A percentile compares a stretch with the other conserved stretches of the same genome.
Evolutionary conservation across 2,797 vertebrate genomes (phyloP).

Genomic region (Scomberomorus guttatus): DNA sequence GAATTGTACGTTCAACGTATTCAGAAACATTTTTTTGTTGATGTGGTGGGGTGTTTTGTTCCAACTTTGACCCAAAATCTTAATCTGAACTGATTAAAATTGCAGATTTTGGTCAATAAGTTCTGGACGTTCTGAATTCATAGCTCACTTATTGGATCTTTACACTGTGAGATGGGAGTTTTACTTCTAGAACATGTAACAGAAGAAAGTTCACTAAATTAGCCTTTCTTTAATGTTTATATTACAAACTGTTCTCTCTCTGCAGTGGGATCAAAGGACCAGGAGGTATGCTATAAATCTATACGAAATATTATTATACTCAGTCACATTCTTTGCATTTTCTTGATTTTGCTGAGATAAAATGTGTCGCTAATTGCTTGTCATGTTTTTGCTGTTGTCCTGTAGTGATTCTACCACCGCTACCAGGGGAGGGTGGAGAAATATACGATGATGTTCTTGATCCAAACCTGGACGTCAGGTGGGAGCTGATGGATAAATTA

Average conservation of each 20-base stretch:
- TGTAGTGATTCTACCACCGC: slow-evolving; percentile 86
- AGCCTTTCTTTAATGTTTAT: neutral
- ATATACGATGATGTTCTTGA: slow-evolving; percentile 92
- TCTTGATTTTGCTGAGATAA: neutral
- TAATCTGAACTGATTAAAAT: neutral
- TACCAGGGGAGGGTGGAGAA: slow-evolving; percentile 84
- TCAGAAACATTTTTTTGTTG: neutral
- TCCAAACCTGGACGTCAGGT: slow-evolving; percentile 84
- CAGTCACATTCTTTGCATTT: neutral
- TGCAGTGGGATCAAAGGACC: slow-evolving; percentile 79
- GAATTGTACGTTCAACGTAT: too few relatives aligned
- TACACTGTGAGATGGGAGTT: neutral
- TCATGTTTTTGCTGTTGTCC: neutral
- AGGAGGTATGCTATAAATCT: slow-evolving; percentile 84
- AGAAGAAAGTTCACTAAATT: neutral
- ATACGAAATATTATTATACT: neutral
- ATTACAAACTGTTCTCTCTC: slow-evolving; percentile 46
- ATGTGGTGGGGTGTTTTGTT: neutral
- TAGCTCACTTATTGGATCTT: too few relatives aligned
- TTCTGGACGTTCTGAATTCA: too few relatives aligned
- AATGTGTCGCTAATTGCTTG: neutral
- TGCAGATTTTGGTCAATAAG: too few relatives aligned
- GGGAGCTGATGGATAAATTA: slow-evolving; percentile 38
- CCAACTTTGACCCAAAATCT: neutral
- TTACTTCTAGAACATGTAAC: neutral